Base-by-base conservation (phyloP, 2,888 invertebrate species). In the Macrophya alboannulata region DNA sequence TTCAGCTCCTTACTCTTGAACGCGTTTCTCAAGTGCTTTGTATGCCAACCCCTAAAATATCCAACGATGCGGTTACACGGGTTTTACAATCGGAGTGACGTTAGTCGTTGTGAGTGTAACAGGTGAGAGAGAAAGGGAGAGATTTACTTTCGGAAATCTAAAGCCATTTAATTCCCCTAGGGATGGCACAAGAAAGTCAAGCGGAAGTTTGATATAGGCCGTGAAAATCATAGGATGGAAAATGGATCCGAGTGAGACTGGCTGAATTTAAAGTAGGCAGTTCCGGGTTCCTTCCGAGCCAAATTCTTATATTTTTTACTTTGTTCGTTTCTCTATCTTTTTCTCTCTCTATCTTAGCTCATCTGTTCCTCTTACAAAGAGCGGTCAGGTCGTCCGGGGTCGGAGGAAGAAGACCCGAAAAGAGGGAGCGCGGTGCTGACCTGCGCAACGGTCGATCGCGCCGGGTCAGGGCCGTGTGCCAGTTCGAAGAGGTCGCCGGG, bases 381-480 rank as follows among this genome's bases (percentile, higher is more conserved):
- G 21, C 59, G 81, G 59, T 37, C 81, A 81, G 81, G 81, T 81
- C 81, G 81, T 25, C 81, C 62, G 81, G 81, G 81, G 81, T 81
- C 62, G 81, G 43, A 37, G 40, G 12, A 81, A 62, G 81, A 77
- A 77, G 77, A 81, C 62, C 81, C 25, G 62, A 51, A 74, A 55
- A 84, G 48, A 62, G 62, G 25, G 65, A 84, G 62, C 86, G 79
- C 77, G 83, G 85, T 88, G 89, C 90, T 91, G 91, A 91, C 91
- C 92, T 90, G 90, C 90, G 90, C 91, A 90, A 89, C 89, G 89
- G 88, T 87, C 89, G 90, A 88, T 88, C 86, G 88, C 87, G 88
- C 88, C 85, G 86, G 86, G 81, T 81, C 81, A 81, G 81, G 81
- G 81, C 59, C 81, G 62, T 51, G 81, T 59, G 40, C 62, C 81